Evolutionary conservation across 2,113 vertebrate species (phyloP), one percentile per base, ranked within the genome.

Genomic region (Lycaon pictus): DNA sequence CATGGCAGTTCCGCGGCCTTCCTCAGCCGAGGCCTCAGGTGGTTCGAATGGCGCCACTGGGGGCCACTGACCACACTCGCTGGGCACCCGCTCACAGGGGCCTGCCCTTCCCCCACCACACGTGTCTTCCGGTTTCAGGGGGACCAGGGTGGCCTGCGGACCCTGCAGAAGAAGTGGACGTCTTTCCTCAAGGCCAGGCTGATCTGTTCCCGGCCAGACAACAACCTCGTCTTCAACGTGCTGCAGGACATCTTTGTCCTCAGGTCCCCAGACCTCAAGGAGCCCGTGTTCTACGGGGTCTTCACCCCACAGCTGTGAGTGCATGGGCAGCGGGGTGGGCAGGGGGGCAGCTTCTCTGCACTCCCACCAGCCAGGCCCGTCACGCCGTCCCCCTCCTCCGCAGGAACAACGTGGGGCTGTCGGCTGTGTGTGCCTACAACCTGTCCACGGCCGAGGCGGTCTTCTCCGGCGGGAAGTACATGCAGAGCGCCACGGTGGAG

Each of bases 91-190:
- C 62, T 32, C 10, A 1, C 1, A 0, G 15, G 43, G 4, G 1
- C 43, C 25, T 77, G 0, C 32, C 72, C 80, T 72, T 15, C 25
- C n/a, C 23, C 37, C 11, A 3, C 56, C 37, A 2, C 0, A 0
- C 5, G 3, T 5, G 0, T 95, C 53, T 84, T 93, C 74, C n/a
- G 79, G 13, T 65, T 79, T 56, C 60, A 99, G 99, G 99, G 99
- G 0, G 99, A 99, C 98, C 98, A 99, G 88, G 99, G 99, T 0
- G 99, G 99, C 55, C 99, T 99, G 97, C 98, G 99, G 96, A 99
- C 99, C 17, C 98, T 99, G 83, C 99, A 99, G 98, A 99, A 99
- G 98, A 99, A 99, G 97, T 99, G 99, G 99, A 99, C 99, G 0
- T 99, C 99, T 9, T 99, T 99, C 98, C 99, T 99, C 88, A 99